A percentile compares a stretch with the other conserved stretches of the same genome.
phyloP scores from a whole-genome alignment of 2,888 invertebrate species.

The Pimpla rufipes region DNA sequence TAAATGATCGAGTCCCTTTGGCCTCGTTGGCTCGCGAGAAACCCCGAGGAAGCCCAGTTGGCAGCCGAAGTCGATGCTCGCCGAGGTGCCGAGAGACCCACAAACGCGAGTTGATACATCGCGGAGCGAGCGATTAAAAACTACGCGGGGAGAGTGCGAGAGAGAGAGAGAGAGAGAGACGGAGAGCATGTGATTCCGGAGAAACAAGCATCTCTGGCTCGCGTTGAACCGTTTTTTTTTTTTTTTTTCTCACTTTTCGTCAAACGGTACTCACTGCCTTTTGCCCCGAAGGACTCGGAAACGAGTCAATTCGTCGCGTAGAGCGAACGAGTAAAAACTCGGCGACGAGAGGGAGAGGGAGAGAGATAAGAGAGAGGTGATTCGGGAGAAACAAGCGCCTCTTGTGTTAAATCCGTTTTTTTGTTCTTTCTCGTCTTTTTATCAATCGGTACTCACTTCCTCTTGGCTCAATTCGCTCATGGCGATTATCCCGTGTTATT shows the following conservation, averaged over 20 bases:
- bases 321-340: not conserved
- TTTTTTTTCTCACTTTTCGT: too few relatives aligned
- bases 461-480: slow-evolving; percentile 96
- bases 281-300: slow-evolving; percentile 48
- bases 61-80: slow-evolving; percentile 50
- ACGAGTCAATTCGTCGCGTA: slow-evolving; percentile 33
- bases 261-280: too few relatives aligned
- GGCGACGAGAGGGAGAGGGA: not conserved
- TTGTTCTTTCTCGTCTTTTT: not conserved
- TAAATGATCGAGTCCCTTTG: slow-evolving; percentile 51
- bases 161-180: slow-evolving; percentile 8
- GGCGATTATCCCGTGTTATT: slow-evolving; percentile 72
- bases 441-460: slow-evolving; percentile 89
- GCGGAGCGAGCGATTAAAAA: slow-evolving; percentile 13
- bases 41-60: slow-evolving; percentile 56
- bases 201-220: too few relatives aligned
- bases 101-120: slow-evolving; percentile 47
- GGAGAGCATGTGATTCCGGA: too few relatives aligned
- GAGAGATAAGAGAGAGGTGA: slow-evolving; percentile 55
- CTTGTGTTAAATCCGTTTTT: slow-evolving; percentile 33
- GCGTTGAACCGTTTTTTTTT: too few relatives aligned
- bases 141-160: slow-evolving; percentile 2
- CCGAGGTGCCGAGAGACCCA: slow-evolving; percentile 48
- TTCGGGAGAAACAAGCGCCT: slow-evolving; percentile 66
- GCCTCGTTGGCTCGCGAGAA: slow-evolving; percentile 48